A percentile compares a stretch with the other conserved stretches of the same genome.
Evolutionary conservation across 2,888 invertebrate genomes (phyloP).

Genomic region (Eupithecia inturbata): DNA sequence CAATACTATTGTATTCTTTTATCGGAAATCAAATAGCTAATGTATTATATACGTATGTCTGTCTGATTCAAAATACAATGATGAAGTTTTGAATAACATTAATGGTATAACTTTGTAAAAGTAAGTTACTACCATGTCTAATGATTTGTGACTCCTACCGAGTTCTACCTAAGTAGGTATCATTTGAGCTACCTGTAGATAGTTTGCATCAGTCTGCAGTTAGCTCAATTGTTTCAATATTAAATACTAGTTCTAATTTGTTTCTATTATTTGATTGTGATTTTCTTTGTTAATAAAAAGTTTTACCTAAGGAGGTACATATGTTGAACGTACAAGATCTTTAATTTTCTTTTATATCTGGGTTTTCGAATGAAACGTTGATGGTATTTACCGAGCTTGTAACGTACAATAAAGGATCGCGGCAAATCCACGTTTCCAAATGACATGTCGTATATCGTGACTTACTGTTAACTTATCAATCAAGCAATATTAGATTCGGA

Average conservation of each 20-base stretch:
- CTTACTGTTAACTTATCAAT: not conserved
- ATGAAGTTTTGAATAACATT: not conserved
- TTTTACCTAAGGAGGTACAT: too few species aligned
- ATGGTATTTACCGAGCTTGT: too few species aligned
- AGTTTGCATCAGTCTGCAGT: too few species aligned
- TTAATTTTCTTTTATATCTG: too few species aligned
- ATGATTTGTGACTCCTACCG: not conserved
- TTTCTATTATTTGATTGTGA: too few species aligned
- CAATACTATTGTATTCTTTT: not conserved
- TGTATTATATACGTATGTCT: not conserved
- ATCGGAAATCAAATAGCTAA: not conserved
- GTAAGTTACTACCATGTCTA: not conserved
- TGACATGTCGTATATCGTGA: not conserved
- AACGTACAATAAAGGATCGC: too few species aligned
- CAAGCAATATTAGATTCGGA: constrained; percentile 42
- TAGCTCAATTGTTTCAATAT: too few species aligned
- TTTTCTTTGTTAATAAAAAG: too few species aligned
- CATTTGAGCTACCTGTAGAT: too few species aligned
- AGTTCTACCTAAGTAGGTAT: not conserved
- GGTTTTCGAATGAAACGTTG: too few species aligned
- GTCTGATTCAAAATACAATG: not conserved
- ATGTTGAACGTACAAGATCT: too few species aligned
- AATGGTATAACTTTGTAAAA: not conserved
- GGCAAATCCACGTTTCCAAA: not conserved
- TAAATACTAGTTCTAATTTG: too few species aligned